Base-by-base conservation (phyloP, 37 sponge, comb jelly and placozoan genomes). In the Crambe crambe region DNA sequence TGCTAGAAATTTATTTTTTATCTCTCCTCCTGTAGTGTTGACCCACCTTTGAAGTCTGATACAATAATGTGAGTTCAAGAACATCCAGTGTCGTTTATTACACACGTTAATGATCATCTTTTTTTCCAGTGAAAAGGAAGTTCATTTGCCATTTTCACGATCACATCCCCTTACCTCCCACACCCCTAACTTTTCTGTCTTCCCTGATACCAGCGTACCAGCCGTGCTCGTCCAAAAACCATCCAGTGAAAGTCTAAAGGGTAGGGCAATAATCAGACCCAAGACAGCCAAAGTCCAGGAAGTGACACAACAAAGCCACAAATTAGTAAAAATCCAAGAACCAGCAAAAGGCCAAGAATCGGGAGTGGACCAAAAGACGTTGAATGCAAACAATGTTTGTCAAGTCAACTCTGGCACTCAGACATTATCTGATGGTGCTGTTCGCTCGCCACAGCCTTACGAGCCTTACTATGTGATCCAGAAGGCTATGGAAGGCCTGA, bases 121-220 rank as follows among this genome's bases (percentile, higher is more conserved):
- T 38, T 27, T 26, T n/a, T 73, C 1, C 77, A 92, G 93, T n/a
- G 42, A 65, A 22, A 85, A 76, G 27, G 86, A 85, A 59, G 36
- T 89, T 0, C 34, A 37, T 25, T 73, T 47, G 2, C 86, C 85
- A 23, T 92, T 89, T 38, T 89, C 93, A 36, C 82, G 86, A 0
- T 82, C 89, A 68, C 93, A 92, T 70, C 93, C 93, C 9, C 84
- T 42, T 73, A 74, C 85, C 58, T 92, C 93, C 22, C 93, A 92
- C 60, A 89, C 56, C 4, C 51, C 85, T 3, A 69, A 80, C 23
- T 92, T 89, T 66, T 35, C 78, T n/a, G 78, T 92, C 34, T 89
- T 92, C 73, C 93, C 93, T 8, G 86, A 75, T 36, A 88, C 89
- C 23, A 54, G 59, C 42, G 23, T 31, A 20, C 25, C 64, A 56